These are phyloP conservation scores for Mactra quadrangularis DNA, from an alignment of 1,140 invertebrate genomes.

Conservation along the genomic window DNA sequence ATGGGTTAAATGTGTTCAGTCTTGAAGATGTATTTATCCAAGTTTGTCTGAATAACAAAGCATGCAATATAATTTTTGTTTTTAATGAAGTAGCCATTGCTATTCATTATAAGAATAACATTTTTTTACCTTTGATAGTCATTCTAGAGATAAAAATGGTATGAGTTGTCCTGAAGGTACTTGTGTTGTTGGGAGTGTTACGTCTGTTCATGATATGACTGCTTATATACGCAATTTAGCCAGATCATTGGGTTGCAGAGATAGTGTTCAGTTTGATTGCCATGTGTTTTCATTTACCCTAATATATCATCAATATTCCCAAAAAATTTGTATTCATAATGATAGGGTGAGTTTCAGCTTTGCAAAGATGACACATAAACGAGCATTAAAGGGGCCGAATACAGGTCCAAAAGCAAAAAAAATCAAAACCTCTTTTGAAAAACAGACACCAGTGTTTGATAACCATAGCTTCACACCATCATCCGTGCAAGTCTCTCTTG, in stretches of 20 bases:
- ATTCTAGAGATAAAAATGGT: slow-evolving; percentile 7
- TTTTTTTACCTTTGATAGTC: slow-evolving; percentile 29
- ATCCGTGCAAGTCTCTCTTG: no score
- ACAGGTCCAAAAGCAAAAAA: neutral
- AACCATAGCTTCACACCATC: no score
- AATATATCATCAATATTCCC: neutral
- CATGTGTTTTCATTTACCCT: neutral
- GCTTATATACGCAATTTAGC: neutral
- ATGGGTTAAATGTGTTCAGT: neutral
- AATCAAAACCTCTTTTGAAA: no score
- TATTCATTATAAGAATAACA: neutral
- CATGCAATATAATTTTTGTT: neutral
- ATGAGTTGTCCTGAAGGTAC: slow-evolving; percentile 5
- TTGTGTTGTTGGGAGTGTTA: slow-evolving; percentile 1
- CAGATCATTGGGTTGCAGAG: neutral
- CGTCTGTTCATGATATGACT: neutral
- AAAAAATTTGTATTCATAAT: no score
- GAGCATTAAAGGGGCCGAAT: neutral
- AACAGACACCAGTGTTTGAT: no score
- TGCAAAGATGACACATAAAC: neutral
- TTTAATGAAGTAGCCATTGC: slow-evolving; percentile 16
- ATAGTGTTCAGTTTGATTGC: slow-evolving; percentile 16
- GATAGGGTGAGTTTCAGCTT: neutral
- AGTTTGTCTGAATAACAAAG: neutral
- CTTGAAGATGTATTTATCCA: neutral